Percentiles rank a stretch among this genome's conserved stretches.
phyloP scores from a whole-genome alignment of 1,140 invertebrate species.

The Akabosia matsudoensis region DNA sequence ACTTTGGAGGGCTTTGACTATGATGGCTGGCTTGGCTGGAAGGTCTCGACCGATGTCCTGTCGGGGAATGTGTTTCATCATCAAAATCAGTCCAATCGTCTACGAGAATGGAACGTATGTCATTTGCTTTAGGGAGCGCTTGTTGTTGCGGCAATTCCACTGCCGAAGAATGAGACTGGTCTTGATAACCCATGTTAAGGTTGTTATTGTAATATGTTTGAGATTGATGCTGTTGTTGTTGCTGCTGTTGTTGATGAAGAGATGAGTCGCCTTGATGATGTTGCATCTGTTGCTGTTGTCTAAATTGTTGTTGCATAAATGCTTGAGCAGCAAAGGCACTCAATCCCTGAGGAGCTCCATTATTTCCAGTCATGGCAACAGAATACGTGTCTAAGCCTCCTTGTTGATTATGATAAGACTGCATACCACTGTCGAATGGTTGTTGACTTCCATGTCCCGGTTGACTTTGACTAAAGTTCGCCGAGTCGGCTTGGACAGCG shows the following conservation, averaged over 20 bases:
- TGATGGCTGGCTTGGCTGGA: conserved; percentile 4
- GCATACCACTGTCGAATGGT: neutral
- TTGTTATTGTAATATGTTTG: conserved; percentile 22
- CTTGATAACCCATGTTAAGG: conserved; percentile 1
- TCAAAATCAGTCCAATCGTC: conserved; percentile 46
- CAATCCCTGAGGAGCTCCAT: neutral
- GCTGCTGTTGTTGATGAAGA: conserved; percentile 18
- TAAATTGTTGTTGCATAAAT: neutral
- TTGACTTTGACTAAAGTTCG: neutral
- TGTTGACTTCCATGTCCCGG: neutral
- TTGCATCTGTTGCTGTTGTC: neutral
- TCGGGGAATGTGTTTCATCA: conserved; percentile 34
- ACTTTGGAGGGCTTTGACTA: conserved; percentile 35
- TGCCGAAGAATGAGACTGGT: neutral
- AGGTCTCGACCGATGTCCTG: conserved; percentile 13
- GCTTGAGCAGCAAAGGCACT: neutral
- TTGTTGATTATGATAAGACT: conserved; percentile 2
- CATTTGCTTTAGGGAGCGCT: conserved; percentile 37
- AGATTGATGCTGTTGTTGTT: conserved; percentile 10
- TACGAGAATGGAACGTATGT: conserved; percentile 46
- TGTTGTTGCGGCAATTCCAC: neutral
- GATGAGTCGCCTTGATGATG: neutral
- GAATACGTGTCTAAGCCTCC: neutral
- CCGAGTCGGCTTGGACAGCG: neutral
- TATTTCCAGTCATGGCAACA: neutral